Evolutionary conservation across 2,113 vertebrate species (phyloP).

Genomic region (Pithys albifrons): DNA sequence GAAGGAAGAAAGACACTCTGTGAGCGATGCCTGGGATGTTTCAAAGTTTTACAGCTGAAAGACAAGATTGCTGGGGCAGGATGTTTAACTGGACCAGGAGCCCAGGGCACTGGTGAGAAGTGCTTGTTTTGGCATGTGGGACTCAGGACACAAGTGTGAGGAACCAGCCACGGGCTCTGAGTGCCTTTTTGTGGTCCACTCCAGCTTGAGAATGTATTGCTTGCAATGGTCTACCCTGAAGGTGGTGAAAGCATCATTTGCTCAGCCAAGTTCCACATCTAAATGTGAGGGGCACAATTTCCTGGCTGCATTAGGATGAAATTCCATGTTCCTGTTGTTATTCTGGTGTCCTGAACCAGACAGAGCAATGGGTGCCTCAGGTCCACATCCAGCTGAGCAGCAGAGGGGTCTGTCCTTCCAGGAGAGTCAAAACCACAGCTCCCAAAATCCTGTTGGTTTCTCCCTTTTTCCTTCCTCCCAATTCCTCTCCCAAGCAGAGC

Average conservation of each 20-base stretch:
- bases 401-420: neutral
- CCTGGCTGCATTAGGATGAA: neutral
- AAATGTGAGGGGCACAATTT: neutral
- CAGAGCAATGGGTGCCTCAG: neutral
- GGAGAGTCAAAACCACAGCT: neutral
- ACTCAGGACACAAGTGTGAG: neutral
- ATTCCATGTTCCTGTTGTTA: constrained; percentile 19
- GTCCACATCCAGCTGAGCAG: neutral
- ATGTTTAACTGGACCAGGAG: neutral
- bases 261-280: neutral
- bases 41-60: neutral
- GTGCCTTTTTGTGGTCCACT: constrained; percentile 24
- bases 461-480: neutral
- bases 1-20: neutral
- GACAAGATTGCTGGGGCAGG: neutral
- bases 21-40: neutral
- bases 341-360: constrained; percentile 30
- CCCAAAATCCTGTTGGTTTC: neutral
- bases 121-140: neutral
- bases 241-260: constrained; percentile 28
- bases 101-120: neutral
- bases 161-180: neutral
- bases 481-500: neutral
- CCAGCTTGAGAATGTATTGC: neutral
- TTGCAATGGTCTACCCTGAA: neutral